phyloP scores from a whole-genome alignment of 2,888 invertebrate species.

The Caenorhabditis zanzibari region DNA sequence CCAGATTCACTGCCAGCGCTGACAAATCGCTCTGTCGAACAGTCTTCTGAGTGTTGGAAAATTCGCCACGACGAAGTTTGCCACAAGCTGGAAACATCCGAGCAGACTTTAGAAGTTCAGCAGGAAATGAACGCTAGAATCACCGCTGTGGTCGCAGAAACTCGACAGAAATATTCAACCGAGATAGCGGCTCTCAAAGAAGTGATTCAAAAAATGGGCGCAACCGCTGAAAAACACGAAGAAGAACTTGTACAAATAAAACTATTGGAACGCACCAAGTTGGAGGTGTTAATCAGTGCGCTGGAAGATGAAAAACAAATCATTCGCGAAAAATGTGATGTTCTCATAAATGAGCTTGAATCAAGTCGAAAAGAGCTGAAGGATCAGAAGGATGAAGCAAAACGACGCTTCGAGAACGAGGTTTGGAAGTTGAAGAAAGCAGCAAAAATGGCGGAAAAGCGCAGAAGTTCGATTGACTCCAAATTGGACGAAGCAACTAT shows the following conservation, averaged over 20 bases:
- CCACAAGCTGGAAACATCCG: conserved; percentile 7
- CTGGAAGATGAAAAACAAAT: conserved; percentile 28
- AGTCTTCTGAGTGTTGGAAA: background rate
- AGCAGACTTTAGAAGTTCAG: conserved; percentile 10
- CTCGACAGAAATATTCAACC: background rate
- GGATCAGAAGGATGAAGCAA: conserved; percentile 16
- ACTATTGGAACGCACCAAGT: conserved; percentile 18
- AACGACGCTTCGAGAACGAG: conserved; percentile 13
- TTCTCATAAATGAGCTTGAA: background rate
- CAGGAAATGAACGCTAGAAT: conserved; percentile 9
- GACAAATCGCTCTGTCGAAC: too few relatives aligned
- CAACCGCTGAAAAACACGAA: background rate
- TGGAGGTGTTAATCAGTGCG: conserved; percentile 11
- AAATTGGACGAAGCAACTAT: background rate
- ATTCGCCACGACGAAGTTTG: conserved; percentile 11
- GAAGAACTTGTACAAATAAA: conserved; percentile 16
- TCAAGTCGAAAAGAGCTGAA: background rate
- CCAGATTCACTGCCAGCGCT: background rate
- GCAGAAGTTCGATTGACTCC: background rate
- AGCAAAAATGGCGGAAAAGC: background rate
- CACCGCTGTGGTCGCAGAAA: background rate
- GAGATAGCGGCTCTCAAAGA: background rate
- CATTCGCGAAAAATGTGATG: conserved; percentile 23
- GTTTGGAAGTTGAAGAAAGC: conserved; percentile 16
- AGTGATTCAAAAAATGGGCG: background rate